These are phyloP conservation scores for Plutomurus gul DNA, from an alignment of 1,140 invertebrate species.

Conservation along the genomic window DNA sequence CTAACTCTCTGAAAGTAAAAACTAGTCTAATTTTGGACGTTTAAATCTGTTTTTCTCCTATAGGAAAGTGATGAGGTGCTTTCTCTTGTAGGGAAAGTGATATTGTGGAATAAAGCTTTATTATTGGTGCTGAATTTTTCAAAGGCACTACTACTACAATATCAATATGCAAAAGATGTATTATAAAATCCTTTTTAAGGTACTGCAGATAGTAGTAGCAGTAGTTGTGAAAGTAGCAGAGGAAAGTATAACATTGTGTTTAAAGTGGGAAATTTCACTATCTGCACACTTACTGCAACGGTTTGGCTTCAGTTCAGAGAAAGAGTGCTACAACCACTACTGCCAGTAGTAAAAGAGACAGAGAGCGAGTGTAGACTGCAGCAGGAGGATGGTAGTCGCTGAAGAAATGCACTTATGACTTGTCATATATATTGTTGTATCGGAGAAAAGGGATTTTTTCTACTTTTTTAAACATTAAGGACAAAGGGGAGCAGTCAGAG, in stretches of 20 bases:
- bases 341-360: background rate
- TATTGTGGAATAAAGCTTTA: too few species aligned
- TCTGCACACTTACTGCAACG: background rate
- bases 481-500: slow-evolving; percentile 9
- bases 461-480: background rate
- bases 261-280: background rate
- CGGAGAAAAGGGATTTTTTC: background rate
- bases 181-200: too few species aligned
- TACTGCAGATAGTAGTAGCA: too few species aligned
- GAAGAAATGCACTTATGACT: background rate
- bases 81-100: too few species aligned
- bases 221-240: background rate
- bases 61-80: too few species aligned
- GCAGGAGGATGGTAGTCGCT: background rate
- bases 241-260: background rate
- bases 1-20: too few species aligned
- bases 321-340: background rate
- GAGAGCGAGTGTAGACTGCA: background rate
- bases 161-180: too few species aligned
- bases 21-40: too few species aligned
- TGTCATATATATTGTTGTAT: background rate
- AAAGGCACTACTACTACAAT: too few species aligned
- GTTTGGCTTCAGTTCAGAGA: background rate
- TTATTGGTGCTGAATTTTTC: too few species aligned
- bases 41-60: too few species aligned